Evolutionary conservation across 2,888 invertebrate species (phyloP).

Genomic region (Eupithecia tripunctaria): DNA sequence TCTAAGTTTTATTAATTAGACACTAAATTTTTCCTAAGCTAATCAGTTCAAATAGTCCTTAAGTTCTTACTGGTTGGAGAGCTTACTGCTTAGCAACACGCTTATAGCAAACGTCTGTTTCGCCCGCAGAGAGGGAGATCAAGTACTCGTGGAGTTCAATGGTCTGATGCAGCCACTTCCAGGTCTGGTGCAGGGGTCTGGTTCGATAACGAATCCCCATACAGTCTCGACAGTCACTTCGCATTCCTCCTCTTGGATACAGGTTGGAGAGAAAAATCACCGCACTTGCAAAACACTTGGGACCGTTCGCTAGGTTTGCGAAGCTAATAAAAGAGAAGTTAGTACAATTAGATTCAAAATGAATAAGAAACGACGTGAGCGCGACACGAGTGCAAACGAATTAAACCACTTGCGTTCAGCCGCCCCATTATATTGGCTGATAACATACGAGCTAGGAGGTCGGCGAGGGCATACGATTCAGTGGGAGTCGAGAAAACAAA

Average conservation of each 20-base stretch:
- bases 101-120: slow-evolving; percentile 83
- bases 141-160: slow-evolving; percentile 94
- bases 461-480: slow-evolving; percentile 79
- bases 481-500: slow-evolving; percentile 73
- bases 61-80: slow-evolving; percentile 53
- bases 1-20: slow-evolving; percentile 66
- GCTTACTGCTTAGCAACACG: slow-evolving; percentile 60
- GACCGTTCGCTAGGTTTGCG: slow-evolving; percentile 35
- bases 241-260: slow-evolving; percentile 85
- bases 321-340: slow-evolving; percentile 21
- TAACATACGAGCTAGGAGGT: slow-evolving; percentile 77
- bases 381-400: slow-evolving; percentile 68
- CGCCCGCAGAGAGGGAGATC: slow-evolving; percentile 90
- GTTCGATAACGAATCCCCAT: slow-evolving; percentile 95
- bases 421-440: slow-evolving; percentile 80
- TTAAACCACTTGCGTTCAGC: slow-evolving; percentile 70
- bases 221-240: slow-evolving; percentile 91
- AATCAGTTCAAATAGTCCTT: slow-evolving; percentile 60
- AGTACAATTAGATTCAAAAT: slow-evolving; percentile 25
- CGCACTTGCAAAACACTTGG: slow-evolving; percentile 57
- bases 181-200: slow-evolving; percentile 95
- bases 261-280: slow-evolving; percentile 78
- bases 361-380: slow-evolving; percentile 40
- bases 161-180: slow-evolving; percentile 97
- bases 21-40: slow-evolving; percentile 44